Conservation (phyloP, 2,888 invertebrate species). For the Eurytoma adleriae region DNA sequence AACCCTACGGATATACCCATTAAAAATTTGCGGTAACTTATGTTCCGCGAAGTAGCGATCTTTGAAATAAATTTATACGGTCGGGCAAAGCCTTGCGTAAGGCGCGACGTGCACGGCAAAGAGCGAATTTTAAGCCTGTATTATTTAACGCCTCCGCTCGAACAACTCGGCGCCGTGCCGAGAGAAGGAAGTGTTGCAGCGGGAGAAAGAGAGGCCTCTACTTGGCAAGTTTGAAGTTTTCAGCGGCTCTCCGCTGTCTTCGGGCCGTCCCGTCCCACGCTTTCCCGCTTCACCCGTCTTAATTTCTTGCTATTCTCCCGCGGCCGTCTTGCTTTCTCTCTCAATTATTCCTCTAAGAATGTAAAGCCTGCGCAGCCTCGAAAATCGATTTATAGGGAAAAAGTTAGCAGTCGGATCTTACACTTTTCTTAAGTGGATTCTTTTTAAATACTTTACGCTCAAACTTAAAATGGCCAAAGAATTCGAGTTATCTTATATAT, state of each 20-base stretch:
- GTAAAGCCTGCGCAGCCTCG: slow-evolving; percentile 39
- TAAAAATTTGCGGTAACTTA: slow-evolving; percentile 33
- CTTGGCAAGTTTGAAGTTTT: slow-evolving; percentile 72
- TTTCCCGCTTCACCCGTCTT: slow-evolving; percentile 59
- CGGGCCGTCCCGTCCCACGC: slow-evolving; percentile 55
- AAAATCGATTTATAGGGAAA: slow-evolving; percentile 51
- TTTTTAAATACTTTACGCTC: slow-evolving; percentile 30
- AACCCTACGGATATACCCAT: not conserved
- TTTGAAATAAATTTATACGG: slow-evolving; percentile 48
- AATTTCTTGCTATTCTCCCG: slow-evolving; percentile 56
- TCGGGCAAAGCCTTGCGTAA: not conserved
- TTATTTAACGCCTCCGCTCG: slow-evolving; percentile 74
- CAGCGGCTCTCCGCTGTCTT: slow-evolving; percentile 70
- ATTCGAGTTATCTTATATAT: not conserved
- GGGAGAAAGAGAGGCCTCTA: slow-evolving; percentile 55
- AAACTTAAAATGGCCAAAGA: slow-evolving; percentile 7
- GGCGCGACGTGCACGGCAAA: slow-evolving; percentile 16
- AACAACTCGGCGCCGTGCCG: slow-evolving; percentile 53
- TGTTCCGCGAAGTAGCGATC: slow-evolving; percentile 7
- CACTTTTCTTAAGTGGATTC: slow-evolving; percentile 29
- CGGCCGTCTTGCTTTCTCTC: slow-evolving; percentile 43
- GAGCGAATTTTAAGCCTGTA: slow-evolving; percentile 75
- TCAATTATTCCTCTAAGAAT: slow-evolving; percentile 54
- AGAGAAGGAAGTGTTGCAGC: slow-evolving; percentile 43
- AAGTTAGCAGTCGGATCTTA: not conserved